Percentiles rank a stretch among this genome's conserved stretches.
These are phyloP conservation scores for Drosophila peninsularis DNA, from an alignment of 2,888 invertebrate genomes.

Conservation along the genomic window DNA sequence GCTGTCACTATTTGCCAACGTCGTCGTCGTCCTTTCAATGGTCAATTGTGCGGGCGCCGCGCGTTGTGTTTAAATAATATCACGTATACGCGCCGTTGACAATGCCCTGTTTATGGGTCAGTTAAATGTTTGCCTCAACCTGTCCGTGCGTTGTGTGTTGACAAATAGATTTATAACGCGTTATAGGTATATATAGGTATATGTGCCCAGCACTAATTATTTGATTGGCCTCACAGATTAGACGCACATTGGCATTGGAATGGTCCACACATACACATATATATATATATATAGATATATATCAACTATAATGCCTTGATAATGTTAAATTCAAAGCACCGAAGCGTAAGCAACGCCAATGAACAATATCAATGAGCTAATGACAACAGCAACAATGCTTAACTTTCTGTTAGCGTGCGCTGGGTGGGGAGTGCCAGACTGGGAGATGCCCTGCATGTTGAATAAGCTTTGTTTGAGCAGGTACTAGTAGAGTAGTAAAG, in stretches of 20 bases:
- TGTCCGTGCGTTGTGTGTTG: constrained; percentile 18
- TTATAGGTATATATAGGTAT: constrained; percentile 7
- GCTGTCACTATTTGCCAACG: constrained; percentile 35
- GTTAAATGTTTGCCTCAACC: constrained; percentile 19
- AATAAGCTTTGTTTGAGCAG: too few relatives aligned
- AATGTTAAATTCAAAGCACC: constrained; percentile 4
- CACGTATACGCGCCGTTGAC: constrained; percentile 49
- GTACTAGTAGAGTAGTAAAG: too few relatives aligned
- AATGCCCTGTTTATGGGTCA: constrained; percentile 40
- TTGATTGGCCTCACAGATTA: constrained; percentile 42
- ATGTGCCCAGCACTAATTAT: constrained; percentile 32
- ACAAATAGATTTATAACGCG: constrained; percentile 49
- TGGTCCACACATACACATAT: neutral
- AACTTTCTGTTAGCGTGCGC: neutral
- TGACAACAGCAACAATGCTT: neutral
- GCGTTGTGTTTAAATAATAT: constrained; percentile 43
- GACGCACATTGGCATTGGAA: constrained; percentile 14
- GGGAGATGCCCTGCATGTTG: neutral
- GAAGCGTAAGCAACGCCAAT: neutral
- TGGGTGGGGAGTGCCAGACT: neutral
- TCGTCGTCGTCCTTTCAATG: constrained; percentile 26
- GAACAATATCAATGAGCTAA: constrained; percentile 5
- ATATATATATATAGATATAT: neutral
- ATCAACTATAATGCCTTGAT: constrained; percentile 2
- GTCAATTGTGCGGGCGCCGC: constrained; percentile 69